A percentile compares a stretch with the other conserved stretches of the same genome.
These are phyloP conservation scores for Alfaro cultratus DNA, from an alignment of 2,797 vertebrate genomes.

Conservation along the genomic window DNA sequence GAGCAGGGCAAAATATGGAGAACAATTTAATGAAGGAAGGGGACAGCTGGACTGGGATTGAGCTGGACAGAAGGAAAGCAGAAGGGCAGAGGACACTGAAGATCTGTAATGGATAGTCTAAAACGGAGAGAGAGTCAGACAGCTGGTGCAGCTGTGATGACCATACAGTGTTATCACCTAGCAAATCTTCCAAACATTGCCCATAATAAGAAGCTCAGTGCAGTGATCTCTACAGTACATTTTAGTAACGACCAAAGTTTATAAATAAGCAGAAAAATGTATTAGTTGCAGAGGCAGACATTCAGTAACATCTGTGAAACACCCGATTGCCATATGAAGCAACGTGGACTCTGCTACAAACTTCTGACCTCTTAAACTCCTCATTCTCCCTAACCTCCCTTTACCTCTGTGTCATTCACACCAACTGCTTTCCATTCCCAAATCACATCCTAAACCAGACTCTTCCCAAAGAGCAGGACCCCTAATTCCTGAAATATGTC, in stretches of 20 bases:
- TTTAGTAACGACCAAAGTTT: not conserved
- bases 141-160: conserved; percentile 64
- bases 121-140: conserved; percentile 62
- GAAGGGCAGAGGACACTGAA: conserved; percentile 39
- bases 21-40: conserved; percentile 61
- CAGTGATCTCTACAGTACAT: conserved; percentile 21
- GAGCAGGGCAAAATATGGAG: conserved; percentile 23
- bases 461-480: conserved; percentile 66
- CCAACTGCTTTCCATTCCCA: conserved; percentile 57
- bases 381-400: conserved; percentile 11
- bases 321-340: conserved; percentile 27
- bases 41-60: conserved; percentile 70
- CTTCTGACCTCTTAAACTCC: conserved; percentile 57
- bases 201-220: not conserved
- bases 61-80: conserved; percentile 36
- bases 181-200: conserved; percentile 45
- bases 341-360: conserved; percentile 38
- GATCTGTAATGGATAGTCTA: conserved; percentile 63
- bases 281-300: conserved; percentile 28
- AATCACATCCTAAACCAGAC: conserved; percentile 40
- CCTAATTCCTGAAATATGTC: conserved; percentile 56
- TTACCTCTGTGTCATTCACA: conserved; percentile 39
- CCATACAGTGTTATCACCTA: conserved; percentile 57
- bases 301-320: conserved; percentile 21
- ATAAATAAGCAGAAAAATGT: not conserved